Base-by-base conservation (phyloP, 2,797 vertebrate species). In the Leptatherina wallacei region DNA sequence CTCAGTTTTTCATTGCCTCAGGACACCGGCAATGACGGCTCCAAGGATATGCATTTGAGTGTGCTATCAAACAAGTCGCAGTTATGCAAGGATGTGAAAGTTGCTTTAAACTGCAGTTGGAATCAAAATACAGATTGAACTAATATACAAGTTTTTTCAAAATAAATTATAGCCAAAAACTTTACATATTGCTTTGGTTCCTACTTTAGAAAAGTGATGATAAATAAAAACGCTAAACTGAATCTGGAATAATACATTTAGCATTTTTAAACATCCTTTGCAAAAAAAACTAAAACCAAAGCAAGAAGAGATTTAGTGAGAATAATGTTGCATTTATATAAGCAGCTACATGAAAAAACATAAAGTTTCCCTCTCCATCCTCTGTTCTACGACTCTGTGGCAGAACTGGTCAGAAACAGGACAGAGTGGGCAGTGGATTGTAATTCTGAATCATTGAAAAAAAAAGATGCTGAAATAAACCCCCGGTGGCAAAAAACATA, bases 331-430 rank as follows among this genome's bases (percentile, higher is more conserved):
- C 24, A 65, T 61, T 38, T 24, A 33, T 47, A 29, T 40, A 16
- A 18, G 1, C 38, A 42, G 44, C 20, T 6, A 40, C 24, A 69
- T 55, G 59, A 77, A 66, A 63, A 55, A 77, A 67, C 38, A 44
- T 20, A 66, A 59, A 8, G 42, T 65, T 52, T 63, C 13, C 32
- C 27, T n/a, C 38, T 22, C 18, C 38, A 2, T 54, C 11, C 60
- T 57, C 51, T 63, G 58, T 52, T 68, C 36, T 27, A 61, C 9
- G 24, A 54, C 60, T 57, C 56, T 55, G 20, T 33, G 70, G 70
- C 68, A 22, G 36, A 22, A 56, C 44, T 77, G 64, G 29, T 79
- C 60, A 69, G 27, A 65, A 22, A 56, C 44, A 75, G 64, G 29
- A 77, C 60, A 69, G 27, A 65, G 33, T 35, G 51, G 63, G 54